Evolutionary conservation across 1,140 invertebrate species (phyloP).

Genomic region (Xylocopa sonorina): DNA sequence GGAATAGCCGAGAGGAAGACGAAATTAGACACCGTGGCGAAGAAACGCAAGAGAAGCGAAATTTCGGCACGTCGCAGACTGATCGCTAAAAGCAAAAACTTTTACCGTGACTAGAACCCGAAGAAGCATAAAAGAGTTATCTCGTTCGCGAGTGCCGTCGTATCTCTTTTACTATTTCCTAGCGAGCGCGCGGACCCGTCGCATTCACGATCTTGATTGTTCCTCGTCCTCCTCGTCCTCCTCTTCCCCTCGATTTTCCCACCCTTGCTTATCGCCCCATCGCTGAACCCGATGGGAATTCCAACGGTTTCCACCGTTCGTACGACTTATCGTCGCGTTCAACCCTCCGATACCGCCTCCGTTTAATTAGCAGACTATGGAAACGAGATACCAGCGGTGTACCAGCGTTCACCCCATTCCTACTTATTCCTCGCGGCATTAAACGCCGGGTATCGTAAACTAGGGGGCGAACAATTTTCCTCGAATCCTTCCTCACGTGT

Average conservation of each 20-base stretch:
- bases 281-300: conserved; percentile 20
- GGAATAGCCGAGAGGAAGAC: background rate
- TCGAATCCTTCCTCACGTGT: background rate
- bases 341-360: background rate
- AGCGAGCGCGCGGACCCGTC: conserved; percentile 56
- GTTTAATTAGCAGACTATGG: conserved; percentile 55
- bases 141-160: conserved; percentile 59
- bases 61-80: conserved; percentile 19
- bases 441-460: background rate
- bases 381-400: conserved; percentile 18
- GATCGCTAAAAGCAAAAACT: conserved; percentile 62
- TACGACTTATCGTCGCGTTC: background rate
- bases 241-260: conserved; percentile 7
- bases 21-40: background rate
- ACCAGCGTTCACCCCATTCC: background rate
- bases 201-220: conserved; percentile 37
- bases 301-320: conserved; percentile 39
- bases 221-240: background rate
- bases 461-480: background rate
- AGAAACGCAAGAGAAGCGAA: background rate
- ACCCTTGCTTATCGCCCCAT: background rate
- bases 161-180: conserved; percentile 68
- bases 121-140: conserved; percentile 70
- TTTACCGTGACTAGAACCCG: conserved; percentile 55
- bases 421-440: background rate